Percentiles rank a stretch among this genome's conserved stretches.
Evolutionary conservation across 2,888 invertebrate genomes (phyloP).

Genomic region (Scaeva pyrastri): DNA sequence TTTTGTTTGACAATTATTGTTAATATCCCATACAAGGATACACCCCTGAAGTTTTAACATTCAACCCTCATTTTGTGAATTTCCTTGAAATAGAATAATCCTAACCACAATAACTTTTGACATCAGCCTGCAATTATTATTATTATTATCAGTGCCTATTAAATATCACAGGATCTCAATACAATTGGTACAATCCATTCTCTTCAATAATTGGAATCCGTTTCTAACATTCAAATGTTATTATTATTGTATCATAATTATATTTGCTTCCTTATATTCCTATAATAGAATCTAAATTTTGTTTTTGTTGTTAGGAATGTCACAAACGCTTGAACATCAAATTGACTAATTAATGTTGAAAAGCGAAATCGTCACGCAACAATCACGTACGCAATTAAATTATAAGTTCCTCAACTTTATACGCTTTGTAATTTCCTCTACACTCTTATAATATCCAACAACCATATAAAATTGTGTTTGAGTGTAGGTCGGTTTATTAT

Average conservation of each 20-base stretch:
- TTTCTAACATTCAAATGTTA: conserved; percentile 19
- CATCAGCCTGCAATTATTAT: too few species aligned
- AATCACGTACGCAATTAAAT: conserved; percentile 58
- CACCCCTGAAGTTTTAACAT: too few species aligned
- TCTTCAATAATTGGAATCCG: neutral
- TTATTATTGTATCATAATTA: too few species aligned
- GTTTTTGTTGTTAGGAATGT: conserved; percentile 18
- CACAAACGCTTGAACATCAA: conserved; percentile 57
- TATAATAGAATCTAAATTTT: too few species aligned
- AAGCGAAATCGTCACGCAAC: conserved; percentile 58
- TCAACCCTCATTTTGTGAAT: too few species aligned
- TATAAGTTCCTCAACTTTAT: conserved; percentile 51
- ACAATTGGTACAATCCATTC: neutral
- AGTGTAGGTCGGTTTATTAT: too few species aligned
- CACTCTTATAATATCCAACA: neutral
- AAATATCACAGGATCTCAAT: too few species aligned
- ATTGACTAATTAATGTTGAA: conserved; percentile 63
- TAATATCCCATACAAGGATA: too few species aligned
- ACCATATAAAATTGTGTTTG: neutral
- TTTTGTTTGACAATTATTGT: too few species aligned
- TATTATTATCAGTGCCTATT: too few species aligned
- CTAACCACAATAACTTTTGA: too few species aligned
- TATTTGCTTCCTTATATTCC: conserved; percentile 11
- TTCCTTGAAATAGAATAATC: too few species aligned
- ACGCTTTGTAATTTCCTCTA: neutral